Evolutionary conservation across 1,140 invertebrate species (phyloP), one percentile per base, ranked within the genome.

Genomic region (Orius insidiosus): DNA sequence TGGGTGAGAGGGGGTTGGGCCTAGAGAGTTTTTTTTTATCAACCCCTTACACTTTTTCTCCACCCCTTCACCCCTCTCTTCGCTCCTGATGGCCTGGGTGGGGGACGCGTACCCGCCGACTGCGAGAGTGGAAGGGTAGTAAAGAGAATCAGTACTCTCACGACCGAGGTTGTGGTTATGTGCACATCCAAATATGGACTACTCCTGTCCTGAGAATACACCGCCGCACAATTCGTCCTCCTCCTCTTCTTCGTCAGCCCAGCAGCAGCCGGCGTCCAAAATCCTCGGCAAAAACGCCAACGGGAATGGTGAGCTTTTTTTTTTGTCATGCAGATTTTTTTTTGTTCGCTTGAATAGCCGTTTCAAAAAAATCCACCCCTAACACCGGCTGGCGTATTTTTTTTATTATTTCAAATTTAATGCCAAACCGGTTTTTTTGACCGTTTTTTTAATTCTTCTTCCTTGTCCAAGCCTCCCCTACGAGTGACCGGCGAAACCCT

Each of bases 211-310:
- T 43, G 41, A 43, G 14, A 40, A 10, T 8, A 46, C 48, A 8
- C 47, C 48, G 8, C 42, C 42, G 5, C 19, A 37, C 40, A 46
- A 52, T 36, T 44, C 51, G 30, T 43, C 55, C 18, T 47, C 36
- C 38, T 33, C 54, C 55, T 54, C 43, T 48, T 49, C 18, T 18
- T 53, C 42, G 52, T 54, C 45, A 35, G 60, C 55, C 38, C 52
- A 58, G 13, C 51, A 57, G 36, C 48, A 46, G 35, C 54, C 51
- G 4, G 53, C 53, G 16, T 55, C 61, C 40, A 65, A 63, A 54
- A 67, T 68, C 46, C 55, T 68, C 51, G 63, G 65, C 47, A 60
- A 65, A 47, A 68, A 68, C 53, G 59, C 64, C 55, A 68, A 68
- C 53, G 64, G 66, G 54, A 68, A 65, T 49, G 56, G 65, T 68